phyloP scores from a whole-genome alignment of 2,797 vertebrate species.

The Periparus ater region DNA sequence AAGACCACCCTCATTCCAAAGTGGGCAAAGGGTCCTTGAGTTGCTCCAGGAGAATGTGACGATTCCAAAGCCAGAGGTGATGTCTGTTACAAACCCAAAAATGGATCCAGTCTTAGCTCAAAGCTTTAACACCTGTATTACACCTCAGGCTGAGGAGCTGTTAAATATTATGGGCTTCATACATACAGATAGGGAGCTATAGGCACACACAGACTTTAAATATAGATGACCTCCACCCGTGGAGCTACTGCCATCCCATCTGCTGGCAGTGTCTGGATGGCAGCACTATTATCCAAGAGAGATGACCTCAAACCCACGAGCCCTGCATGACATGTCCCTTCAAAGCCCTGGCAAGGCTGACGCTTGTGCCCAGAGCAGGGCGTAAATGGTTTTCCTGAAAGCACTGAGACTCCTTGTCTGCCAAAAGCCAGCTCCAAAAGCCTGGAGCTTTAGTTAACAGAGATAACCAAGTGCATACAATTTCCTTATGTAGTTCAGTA shows the following conservation, averaged over 20 bases:
- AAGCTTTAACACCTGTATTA: neutral
- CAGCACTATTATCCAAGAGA: neutral
- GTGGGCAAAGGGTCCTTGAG: neutral
- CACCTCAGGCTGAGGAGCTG: neutral
- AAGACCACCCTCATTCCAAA: neutral
- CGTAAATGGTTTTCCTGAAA: neutral
- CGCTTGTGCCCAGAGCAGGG: fast-evolving
- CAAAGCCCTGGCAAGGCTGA: fast-evolving
- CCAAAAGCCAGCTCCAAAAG: slow-evolving; percentile 3
- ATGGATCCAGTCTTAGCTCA: neutral
- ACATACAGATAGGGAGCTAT: neutral
- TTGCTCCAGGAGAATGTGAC: neutral
- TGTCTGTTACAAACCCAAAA: neutral
- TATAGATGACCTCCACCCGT: neutral
- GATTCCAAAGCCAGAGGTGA: neutral
- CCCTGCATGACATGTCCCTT: neutral
- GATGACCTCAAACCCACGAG: neutral
- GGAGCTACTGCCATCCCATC: neutral
- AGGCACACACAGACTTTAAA: neutral
- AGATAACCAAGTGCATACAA: neutral
- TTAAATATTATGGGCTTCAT: neutral
- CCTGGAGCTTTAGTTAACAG: neutral
- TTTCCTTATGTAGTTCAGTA: slow-evolving; percentile 1
- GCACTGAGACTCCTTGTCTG: neutral
- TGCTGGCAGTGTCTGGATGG: neutral